Conservation (phyloP, 2,797 vertebrate species). For the Geotrypetes seraphini region DNA sequence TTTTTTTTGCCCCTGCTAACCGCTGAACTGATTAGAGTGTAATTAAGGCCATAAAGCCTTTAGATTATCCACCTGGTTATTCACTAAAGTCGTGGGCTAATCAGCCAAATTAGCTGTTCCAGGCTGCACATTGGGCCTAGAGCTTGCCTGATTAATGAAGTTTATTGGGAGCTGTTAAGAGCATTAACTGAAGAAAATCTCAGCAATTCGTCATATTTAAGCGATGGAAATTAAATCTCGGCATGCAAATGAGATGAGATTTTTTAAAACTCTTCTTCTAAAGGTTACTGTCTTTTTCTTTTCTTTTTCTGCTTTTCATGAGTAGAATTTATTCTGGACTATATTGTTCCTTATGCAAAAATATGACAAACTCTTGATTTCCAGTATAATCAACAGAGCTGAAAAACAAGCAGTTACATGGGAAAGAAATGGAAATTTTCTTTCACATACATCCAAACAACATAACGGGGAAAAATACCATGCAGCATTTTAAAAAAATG, state of each 20-base stretch:
- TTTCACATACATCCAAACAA: no score
- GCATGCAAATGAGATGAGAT: constrained; percentile 75
- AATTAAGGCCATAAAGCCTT: constrained; percentile 97
- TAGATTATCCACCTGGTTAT: constrained; percentile 98
- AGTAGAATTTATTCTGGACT: no score
- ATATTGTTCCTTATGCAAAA: no score
- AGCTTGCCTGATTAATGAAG: constrained; percentile 93
- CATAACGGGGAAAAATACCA: no score
- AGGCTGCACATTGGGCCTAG: constrained; percentile 68
- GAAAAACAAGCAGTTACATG: no score
- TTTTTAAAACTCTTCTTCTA: constrained; percentile 45
- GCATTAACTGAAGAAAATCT: constrained; percentile 94
- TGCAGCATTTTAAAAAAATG: no score
- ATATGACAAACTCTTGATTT: no score
- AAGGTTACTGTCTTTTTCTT: constrained; percentile 42
- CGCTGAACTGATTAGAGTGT: constrained; percentile 95
- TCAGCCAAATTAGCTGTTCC: constrained; percentile 81
- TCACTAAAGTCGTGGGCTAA: constrained; percentile 85
- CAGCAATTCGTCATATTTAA: constrained; percentile 98
- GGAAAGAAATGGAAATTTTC: no score
- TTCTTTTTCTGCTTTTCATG: constrained; percentile 17
- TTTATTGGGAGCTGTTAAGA: constrained; percentile 98
- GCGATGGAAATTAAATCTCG: constrained; percentile 91
- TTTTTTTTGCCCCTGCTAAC: constrained; percentile 70
- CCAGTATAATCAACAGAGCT: no score